Evolutionary conservation across 2,797 vertebrate genomes (phyloP), one percentile per base, ranked within the genome.

Genomic region (Catamblyrhynchus diadema): DNA sequence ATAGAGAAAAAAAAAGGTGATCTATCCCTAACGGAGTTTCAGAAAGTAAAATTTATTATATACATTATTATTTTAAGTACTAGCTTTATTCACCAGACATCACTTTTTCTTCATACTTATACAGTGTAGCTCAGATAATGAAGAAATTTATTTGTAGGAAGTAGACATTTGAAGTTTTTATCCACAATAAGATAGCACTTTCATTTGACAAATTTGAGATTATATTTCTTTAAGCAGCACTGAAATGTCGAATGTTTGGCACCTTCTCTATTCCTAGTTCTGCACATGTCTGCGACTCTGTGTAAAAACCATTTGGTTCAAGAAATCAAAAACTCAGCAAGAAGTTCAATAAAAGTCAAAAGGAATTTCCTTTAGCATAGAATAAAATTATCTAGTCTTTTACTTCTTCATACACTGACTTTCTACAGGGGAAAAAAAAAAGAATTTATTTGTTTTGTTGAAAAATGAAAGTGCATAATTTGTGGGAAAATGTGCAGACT

Each of bases 261-360:
- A 83, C 70, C 22, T 74, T 92, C 8, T 27, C 27, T 67, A 6
- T 67, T 56, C n/a, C 37, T 35, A 77, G 60, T 50, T 83, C 30
- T 89, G 59, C 35, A 53, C 33, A 28, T 39, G 13, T 71, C 62
- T 79, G 47, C 7, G 7, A 67, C n/a, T 92, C 64, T 41, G 60
- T 16, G 28, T 75, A 92, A 89, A 65, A 88, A 66, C 12, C n/a
- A 70, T 93, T 69, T 85, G 65, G 39, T 94, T 96, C 65, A 90
- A 50, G 80, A 88, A 73, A 81, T 64, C 53, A 59, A 53, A 93
- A 94, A 88, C 15, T 72, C 61, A 61, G 48, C 33, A 74, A 91
- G n/a, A 24, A 70, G 54, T 81, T 91, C 83, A 91, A 54, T 86
- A 87, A 78, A 94, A 87, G 42, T 89, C 65, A 93, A 65, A 95